Percentiles rank a stretch among this genome's conserved stretches.
These are phyloP conservation scores for Lepus timidus DNA, from an alignment of 2,113 vertebrate species.

Conservation along the genomic window DNA sequence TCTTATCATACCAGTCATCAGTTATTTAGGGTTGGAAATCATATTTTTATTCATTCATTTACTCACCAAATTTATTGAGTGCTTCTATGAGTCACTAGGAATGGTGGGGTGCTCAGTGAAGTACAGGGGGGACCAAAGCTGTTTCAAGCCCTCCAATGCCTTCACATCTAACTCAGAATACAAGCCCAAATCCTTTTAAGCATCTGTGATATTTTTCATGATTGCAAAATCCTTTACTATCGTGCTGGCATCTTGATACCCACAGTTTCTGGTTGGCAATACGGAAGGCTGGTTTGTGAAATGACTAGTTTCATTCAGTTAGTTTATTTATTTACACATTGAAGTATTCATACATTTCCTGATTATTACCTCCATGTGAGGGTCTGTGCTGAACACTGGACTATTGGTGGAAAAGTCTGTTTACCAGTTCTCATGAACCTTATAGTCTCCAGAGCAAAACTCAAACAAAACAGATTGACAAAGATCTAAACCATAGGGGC, in stretches of 20 bases:
- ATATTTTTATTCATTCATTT: slow-evolving; percentile 51
- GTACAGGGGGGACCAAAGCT: not conserved
- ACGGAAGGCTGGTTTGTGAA: not conserved
- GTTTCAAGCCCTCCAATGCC: not conserved
- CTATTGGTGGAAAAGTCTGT: not conserved
- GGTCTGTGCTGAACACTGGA: not conserved
- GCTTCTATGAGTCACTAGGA: not conserved
- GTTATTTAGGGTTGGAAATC: slow-evolving; percentile 14
- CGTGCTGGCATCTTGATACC: not conserved
- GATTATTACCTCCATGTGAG: not conserved
- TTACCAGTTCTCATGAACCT: not conserved
- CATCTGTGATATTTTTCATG: not conserved
- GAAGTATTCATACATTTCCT: slow-evolving; percentile 8
- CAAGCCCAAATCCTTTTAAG: not conserved
- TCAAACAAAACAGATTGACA: slow-evolving; percentile 10
- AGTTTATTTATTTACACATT: slow-evolving; percentile 1
- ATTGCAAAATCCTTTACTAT: not conserved
- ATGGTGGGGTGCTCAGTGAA: not conserved
- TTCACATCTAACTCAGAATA: not conserved
- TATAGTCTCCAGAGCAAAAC: not conserved
- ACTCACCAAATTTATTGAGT: slow-evolving; percentile 35
- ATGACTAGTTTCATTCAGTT: slow-evolving; percentile 9
- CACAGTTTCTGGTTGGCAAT: not conserved
- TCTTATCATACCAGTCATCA: not conserved
- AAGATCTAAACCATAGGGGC: not conserved